Base-by-base conservation (phyloP, 2,797 vertebrate species). In the Falco novaeseelandiae region DNA sequence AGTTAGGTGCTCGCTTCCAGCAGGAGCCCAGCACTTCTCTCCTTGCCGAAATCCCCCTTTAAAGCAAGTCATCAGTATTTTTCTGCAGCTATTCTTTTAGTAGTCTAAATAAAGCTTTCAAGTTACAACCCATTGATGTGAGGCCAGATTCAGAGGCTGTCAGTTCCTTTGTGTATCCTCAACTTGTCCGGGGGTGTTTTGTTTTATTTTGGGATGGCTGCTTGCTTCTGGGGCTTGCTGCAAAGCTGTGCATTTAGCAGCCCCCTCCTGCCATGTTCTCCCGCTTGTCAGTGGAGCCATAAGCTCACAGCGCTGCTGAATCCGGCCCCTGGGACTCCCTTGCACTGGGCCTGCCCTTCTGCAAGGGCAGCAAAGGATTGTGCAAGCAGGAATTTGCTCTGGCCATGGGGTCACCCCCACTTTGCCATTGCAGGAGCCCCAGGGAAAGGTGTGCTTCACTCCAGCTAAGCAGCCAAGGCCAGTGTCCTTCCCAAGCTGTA, bases 81-180 rank as follows among this genome's bases (percentile, higher is more conserved):
- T 88, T 46, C 72, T 74, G 76, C 93, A 84, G 91, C 76, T 96
- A 84, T 79, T 97, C 93, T 85, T 82, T 88, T 81, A 72, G 73
- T 29, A 49, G 48, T 58, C 69, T 67, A 93, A 96, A 92, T 78
- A 89, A 94, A 93, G 83, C 94, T 91, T 97, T 96, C 83, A 95
- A 92, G 81, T 93, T 85, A 86, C 1, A 0, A 52, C 77, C 89
- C 79, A 62, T 72, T 82, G 94, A 92, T 94, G 87, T 86, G 57
- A 91, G 86, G 86, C 93, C 95, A 96, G 79, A 93, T 83, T 79
- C 69, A 38, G 87, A 96, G 90, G n/a, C 90, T 92, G 80, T 78
- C 69, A 42, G 81, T 85, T 96, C 87, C 73, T 94, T 81, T 96
- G 83, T 79, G 62, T 85, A 76, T 89, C 76, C 79, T 92, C 78